Conservation (phyloP, 2,888 invertebrate species). For the Vanessa cardui region DNA sequence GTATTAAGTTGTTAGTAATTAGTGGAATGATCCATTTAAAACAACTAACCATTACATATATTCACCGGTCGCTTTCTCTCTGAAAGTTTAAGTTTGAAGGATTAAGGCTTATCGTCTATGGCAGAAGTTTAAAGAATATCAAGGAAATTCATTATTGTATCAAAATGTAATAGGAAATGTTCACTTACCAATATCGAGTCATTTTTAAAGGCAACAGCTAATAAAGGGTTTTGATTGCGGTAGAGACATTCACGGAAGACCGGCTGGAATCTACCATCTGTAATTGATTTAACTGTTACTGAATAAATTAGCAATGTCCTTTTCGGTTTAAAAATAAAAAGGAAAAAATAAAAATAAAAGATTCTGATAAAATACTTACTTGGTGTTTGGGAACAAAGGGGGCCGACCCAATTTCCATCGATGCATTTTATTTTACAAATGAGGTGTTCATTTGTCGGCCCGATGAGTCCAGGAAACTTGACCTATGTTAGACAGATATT, state of each 20-base stretch:
- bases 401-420: constrained; percentile 93
- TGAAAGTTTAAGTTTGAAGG: constrained; percentile 3
- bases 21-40: background rate
- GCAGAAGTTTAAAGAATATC: too few species aligned
- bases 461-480: constrained; percentile 90
- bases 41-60: background rate
- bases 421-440: constrained; percentile 93
- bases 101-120: too few species aligned
- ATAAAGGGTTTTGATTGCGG: constrained; percentile 86
- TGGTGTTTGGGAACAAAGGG: constrained; percentile 88
- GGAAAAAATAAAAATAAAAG: background rate
- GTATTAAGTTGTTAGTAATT: background rate
- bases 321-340: background rate
- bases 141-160: too few species aligned
- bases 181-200: constrained; percentile 86
- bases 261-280: constrained; percentile 90
- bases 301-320: background rate
- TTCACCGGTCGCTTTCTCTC: constrained; percentile 1
- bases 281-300: constrained; percentile 40
- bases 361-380: constrained; percentile 71
- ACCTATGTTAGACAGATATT: constrained; percentile 66
- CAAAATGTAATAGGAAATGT: background rate
- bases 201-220: constrained; percentile 89
- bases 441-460: constrained; percentile 87
- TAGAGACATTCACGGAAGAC: constrained; percentile 88